phyloP scores from a whole-genome alignment of 1,140 invertebrate species.

The Psix sp. region DNA sequence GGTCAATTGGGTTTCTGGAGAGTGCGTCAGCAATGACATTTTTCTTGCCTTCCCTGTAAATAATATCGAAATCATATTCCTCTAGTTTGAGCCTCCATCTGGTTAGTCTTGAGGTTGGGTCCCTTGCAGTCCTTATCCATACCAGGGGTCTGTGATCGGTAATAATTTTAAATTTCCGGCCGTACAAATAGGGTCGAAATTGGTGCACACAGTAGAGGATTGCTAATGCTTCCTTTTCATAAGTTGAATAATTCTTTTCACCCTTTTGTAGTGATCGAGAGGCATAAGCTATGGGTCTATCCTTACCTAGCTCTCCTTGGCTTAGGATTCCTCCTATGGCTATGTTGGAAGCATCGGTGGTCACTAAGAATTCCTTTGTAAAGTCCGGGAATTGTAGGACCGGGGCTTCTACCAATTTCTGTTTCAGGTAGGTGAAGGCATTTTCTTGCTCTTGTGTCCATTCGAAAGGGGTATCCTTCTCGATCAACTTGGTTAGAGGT shows the following conservation, averaged over 20 bases:
- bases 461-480: too few relatives aligned
- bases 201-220: slow-evolving; percentile 1
- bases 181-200: slow-evolving; percentile 6
- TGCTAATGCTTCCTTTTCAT: slow-evolving; percentile 12
- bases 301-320: neutral
- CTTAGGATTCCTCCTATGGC: too few relatives aligned
- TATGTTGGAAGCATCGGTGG: too few relatives aligned
- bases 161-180: slow-evolving; percentile 4
- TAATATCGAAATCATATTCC: slow-evolving; percentile 30
- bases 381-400: too few relatives aligned
- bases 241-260: slow-evolving; percentile 3
- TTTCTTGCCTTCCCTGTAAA: slow-evolving; percentile 8
- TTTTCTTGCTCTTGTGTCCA: too few relatives aligned
- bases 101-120: neutral
- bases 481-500: too few relatives aligned
- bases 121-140: slow-evolving; percentile 1
- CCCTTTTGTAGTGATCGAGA: slow-evolving; percentile 4
- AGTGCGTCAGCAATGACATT: neutral
- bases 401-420: too few relatives aligned
- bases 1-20: neutral
- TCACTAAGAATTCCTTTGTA: too few relatives aligned
- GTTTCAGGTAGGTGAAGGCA: too few relatives aligned
- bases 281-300: slow-evolving; percentile 45
- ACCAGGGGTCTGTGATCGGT: neutral
- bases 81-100: slow-evolving; percentile 4